These are phyloP conservation scores for Apostichopus parvimensis DNA, from an alignment of 35 echinoderm and acorn worm genomes.

Conservation along the genomic window DNA sequence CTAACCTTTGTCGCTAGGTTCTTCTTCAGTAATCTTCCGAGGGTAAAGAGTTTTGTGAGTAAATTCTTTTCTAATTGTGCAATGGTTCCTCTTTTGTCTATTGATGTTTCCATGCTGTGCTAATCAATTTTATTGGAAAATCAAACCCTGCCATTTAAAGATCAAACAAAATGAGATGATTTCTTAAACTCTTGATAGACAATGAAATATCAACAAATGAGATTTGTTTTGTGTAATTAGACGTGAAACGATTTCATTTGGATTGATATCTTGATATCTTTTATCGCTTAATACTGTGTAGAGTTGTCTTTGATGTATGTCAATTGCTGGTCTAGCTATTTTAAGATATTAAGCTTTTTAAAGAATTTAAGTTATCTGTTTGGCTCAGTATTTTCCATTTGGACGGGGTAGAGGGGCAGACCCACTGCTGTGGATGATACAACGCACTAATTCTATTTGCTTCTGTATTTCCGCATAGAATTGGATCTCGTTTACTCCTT, in stretches of 20 bases:
- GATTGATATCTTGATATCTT: not conserved
- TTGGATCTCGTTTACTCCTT: no score
- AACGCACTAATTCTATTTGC: no score
- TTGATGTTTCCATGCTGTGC: not conserved
- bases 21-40: not conserved
- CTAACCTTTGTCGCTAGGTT: constrained; percentile 19
- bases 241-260: not conserved
- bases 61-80: not conserved
- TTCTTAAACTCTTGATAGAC: not conserved
- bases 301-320: no score
- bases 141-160: not conserved
- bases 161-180: not conserved
- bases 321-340: no score
- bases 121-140: not conserved
- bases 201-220: not conserved
- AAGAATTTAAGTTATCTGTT: no score
- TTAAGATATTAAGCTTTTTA: no score
- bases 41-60: not conserved
- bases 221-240: not conserved
- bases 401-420: no score
- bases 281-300: no score
- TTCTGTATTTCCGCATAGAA: no score
- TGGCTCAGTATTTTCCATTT: no score
- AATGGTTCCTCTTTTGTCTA: not conserved
- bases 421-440: no score